Evolutionary conservation across 1,140 invertebrate species (phyloP).

Genomic region (Macrocentrus cingulum): DNA sequence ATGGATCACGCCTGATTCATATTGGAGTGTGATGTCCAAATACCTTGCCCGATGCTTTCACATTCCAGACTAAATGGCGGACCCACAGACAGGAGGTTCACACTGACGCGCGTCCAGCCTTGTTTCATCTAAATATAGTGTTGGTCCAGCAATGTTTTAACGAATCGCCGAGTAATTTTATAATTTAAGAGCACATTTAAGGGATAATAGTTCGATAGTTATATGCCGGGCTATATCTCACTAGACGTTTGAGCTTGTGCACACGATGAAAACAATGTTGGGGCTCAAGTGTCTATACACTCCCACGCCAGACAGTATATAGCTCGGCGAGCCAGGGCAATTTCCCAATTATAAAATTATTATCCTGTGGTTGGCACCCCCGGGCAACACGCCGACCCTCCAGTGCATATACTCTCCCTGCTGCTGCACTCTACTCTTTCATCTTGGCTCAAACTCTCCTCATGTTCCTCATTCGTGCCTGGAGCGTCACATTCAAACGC

Average conservation of each 20-base stretch:
- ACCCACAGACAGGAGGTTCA: neutral
- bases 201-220: constrained; percentile 58
- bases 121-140: constrained; percentile 46
- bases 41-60: neutral
- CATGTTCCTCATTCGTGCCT: neutral
- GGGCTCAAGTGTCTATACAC: constrained; percentile 30
- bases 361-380: constrained; percentile 58
- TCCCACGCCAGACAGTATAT: constrained; percentile 51
- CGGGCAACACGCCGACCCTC: constrained; percentile 51
- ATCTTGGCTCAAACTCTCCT: constrained; percentile 5
- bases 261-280: constrained; percentile 51
- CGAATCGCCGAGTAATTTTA: constrained; percentile 54
- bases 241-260: constrained; percentile 39
- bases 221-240: constrained; percentile 54
- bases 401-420: constrained; percentile 29
- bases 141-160: constrained; percentile 52
- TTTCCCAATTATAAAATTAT: constrained; percentile 60
- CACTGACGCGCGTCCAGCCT: too few species aligned
- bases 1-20: neutral
- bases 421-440: constrained; percentile 21
- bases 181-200: constrained; percentile 46
- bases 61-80: constrained; percentile 3
- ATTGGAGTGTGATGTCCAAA: neutral
- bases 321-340: constrained; percentile 51
- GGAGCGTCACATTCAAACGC: neutral